Base-by-base conservation (phyloP, 2,797 vertebrate genomes). In the Myiotriccus ornatus region DNA sequence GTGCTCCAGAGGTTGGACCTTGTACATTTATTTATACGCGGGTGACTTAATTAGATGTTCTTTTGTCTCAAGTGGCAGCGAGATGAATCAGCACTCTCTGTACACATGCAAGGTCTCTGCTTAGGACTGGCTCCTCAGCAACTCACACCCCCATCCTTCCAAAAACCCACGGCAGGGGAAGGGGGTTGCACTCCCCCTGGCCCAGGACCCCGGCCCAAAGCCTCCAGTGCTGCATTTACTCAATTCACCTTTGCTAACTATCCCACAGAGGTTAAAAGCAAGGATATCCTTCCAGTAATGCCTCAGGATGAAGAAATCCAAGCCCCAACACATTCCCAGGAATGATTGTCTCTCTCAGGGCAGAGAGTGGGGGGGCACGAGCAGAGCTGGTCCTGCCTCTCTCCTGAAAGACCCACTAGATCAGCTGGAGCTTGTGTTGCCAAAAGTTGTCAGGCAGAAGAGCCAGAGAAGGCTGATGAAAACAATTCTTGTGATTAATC, bases 71-170 rank as follows among this genome's bases (percentile, higher is more conserved):
- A 74, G 95, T 27, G 91, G 96, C 87, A 68, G 52, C 1, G 1
- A 65, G 69, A 68, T 97, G 97, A 98, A 96, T 97, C 97, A 97
- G 97, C 97, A 80, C 77, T 88, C 80, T 35, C 57, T 1, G 3
- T 23, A 65, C 5, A 1, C 3, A 14, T 47, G 71, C 93, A 43
- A 84, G 34, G 64, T 77, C 96, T 91, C 73, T 35, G 77, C 89
- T 67, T 90, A 90, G 90, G 67, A 14, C 64, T 18, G 2, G 34
- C 53, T 86, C 53, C 83, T 35, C 9, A 1, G 11, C 43, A 67
- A 30, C 6, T 52, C 46, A 6, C 65, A 53, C 56, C 44, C 19
- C 19, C 10, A 21, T 35, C 95, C n/a, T 56, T 12, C 83, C 9
- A 0, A 41, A 92, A 57, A 53, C 0, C 41, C 52, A n/a, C 0